Conservation (phyloP, 2,888 invertebrate genomes). For the Chalcosyrphus nemorum region DNA sequence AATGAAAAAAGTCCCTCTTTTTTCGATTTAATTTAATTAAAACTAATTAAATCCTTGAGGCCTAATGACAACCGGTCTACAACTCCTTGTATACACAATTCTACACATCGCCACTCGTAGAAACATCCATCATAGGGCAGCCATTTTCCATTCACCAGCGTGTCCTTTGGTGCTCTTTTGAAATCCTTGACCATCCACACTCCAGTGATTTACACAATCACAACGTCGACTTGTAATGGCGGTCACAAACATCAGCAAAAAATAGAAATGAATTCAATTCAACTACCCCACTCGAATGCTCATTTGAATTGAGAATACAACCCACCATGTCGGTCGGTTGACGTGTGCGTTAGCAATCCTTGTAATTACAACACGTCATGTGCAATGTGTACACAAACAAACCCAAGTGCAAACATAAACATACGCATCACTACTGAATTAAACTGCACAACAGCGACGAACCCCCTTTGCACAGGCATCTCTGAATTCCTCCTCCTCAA, state of each 20-base stretch:
- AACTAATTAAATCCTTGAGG: slow-evolving; percentile 16
- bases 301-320: not conserved
- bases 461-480: not conserved
- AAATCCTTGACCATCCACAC: slow-evolving; percentile 28
- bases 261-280: not conserved
- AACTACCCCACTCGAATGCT: not conserved
- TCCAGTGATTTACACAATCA: slow-evolving; percentile 40
- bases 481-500: slow-evolving; percentile 15
- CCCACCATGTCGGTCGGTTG: not conserved
- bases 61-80: slow-evolving; percentile 3
- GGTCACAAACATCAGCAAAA: slow-evolving; percentile 5
- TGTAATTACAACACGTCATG: slow-evolving; percentile 73
- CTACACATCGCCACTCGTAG: not conserved
- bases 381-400: slow-evolving; percentile 73
- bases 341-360: slow-evolving; percentile 60
- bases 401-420: slow-evolving; percentile 71
- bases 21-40: slow-evolving; percentile 11
- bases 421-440: slow-evolving; percentile 63
- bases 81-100: not conserved
- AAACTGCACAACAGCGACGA: slow-evolving; percentile 6
- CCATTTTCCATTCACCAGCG: slow-evolving; percentile 2
- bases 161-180: slow-evolving; percentile 4
- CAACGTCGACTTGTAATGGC: slow-evolving; percentile 9
- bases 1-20: not conserved
- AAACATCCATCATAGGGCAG: not conserved